Percentiles rank a stretch among this genome's conserved stretches.
These are phyloP conservation scores for Hylyphantes graminicola DNA, from an alignment of 1,140 invertebrate species.

Conservation along the genomic window DNA sequence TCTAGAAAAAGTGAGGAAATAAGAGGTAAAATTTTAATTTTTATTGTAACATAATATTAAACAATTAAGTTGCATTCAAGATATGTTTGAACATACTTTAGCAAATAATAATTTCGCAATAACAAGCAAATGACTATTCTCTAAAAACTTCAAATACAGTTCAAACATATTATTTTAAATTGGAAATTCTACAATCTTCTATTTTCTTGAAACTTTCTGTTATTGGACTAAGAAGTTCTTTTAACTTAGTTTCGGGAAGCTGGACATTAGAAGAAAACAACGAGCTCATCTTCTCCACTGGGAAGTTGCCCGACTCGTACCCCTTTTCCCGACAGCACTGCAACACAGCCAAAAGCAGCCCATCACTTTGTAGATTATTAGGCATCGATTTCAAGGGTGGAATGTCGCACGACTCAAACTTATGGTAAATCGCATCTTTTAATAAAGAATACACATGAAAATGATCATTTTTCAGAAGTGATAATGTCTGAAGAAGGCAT, in stretches of 20 bases:
- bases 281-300: slow-evolving; percentile 9
- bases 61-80: no score
- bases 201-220: slow-evolving; percentile 40
- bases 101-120: no score
- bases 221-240: slow-evolving; percentile 35
- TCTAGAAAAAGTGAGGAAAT: no score
- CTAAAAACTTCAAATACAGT: no score
- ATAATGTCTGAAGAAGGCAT: slow-evolving; percentile 4
- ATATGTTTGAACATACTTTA: no score
- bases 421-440: slow-evolving; percentile 26
- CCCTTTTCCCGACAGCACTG: slow-evolving; percentile 53
- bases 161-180: neutral
- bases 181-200: slow-evolving; percentile 24
- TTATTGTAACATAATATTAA: no score
- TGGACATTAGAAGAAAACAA: neutral
- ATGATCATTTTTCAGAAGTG: slow-evolving; percentile 27
- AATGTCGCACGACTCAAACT: slow-evolving; percentile 37
- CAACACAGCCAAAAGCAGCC: slow-evolving; percentile 39
- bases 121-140: no score
- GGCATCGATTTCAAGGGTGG: slow-evolving; percentile 15
- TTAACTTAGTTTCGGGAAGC: slow-evolving; percentile 24
- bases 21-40: no score
- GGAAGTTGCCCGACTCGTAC: slow-evolving; percentile 37
- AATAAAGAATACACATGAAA: slow-evolving; percentile 39
- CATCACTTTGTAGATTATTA: slow-evolving; percentile 38